Base-by-base conservation (phyloP, 2,797 vertebrate genomes). In the Antennarius maculatus region DNA sequence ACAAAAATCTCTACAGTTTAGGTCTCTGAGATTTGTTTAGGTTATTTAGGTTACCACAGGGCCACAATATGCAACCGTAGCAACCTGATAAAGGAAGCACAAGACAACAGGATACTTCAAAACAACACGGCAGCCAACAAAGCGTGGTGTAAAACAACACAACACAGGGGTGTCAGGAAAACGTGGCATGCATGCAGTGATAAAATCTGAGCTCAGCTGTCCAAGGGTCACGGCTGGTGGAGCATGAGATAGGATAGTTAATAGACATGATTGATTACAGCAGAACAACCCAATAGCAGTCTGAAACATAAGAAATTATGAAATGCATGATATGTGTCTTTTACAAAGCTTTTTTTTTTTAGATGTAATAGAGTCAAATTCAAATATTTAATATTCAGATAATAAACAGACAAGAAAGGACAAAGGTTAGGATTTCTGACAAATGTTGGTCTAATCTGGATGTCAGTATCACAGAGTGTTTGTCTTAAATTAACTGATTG, bases 191-290 rank as follows among this genome's bases (percentile, higher is more conserved):
- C 79, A 79, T 62, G 78, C 37, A 12, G 59, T 66, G 88, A 91
- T 92, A 91, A 80, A 83, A 92, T 92, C 89, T 77, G 81, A 81
- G 83, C 90, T 87, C 85, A 89, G 91, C 89, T 92, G 92, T 84
- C 83, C 87, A 52, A 76, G 82, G 88, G 87, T 92, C 92, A 91
- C 16, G 83, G 85, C 86, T 89, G 86, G 86, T 62, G 50, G 82
- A 88, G 89, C 80, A 37, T 28, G 50, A 86, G 88, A 91, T 92
- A 90, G 66, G 83, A 79, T 85, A 70, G 77, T 82, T 92, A 92
- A 90, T 91, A 88, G 85, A 90, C 80, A 90, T 92, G 91, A 93
- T 88, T 92, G 91, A 92, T 92, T 88, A 87, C 55, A 69, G 79
- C 7, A 53, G 17, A 27, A 66, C 9, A 69, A 77, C 85, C 81